These are phyloP conservation scores for Acropora tenuis DNA, from an alignment of 64 coral and sea anemone species.

Conservation along the genomic window DNA sequence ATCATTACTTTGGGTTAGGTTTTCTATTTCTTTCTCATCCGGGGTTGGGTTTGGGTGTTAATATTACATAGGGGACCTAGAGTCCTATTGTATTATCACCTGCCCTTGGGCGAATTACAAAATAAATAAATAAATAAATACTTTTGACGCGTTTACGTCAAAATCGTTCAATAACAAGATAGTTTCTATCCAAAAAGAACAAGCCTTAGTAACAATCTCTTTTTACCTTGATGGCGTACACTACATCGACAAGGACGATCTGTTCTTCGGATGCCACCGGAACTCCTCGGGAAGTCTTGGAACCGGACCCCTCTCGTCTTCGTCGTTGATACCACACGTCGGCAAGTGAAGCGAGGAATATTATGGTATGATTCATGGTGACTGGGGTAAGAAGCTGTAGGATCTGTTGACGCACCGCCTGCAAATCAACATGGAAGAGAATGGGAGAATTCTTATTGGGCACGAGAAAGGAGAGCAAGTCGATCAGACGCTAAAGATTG, in stretches of 20 bases:
- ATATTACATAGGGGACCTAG: no score
- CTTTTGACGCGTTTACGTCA: no score
- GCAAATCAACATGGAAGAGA: not conserved
- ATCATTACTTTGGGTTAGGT: no score
- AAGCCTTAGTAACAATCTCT: not conserved
- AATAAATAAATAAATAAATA: no score
- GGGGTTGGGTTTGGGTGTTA: no score
- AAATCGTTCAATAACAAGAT: not conserved
- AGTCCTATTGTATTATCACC: no score
- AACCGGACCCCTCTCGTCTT: conserved; percentile 56
- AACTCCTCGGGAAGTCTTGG: conserved; percentile 35
- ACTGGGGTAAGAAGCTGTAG: conserved; percentile 90
- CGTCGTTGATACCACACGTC: conserved; percentile 93
- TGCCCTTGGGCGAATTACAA: no score
- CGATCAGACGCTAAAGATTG: no score
- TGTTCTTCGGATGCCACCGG: conserved; percentile 87
- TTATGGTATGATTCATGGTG: conserved; percentile 93
- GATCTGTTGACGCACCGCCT: conserved; percentile 89
- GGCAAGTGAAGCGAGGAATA: conserved; percentile 92
- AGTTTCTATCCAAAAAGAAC: not conserved
- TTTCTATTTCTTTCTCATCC: no score
- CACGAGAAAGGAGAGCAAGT: no score
- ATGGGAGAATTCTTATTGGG: not conserved
- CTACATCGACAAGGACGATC: conserved; percentile 78
- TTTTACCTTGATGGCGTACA: conserved; percentile 83